Base-by-base conservation (phyloP, 2,797 vertebrate species). In the Chromobotia macracanthus region DNA sequence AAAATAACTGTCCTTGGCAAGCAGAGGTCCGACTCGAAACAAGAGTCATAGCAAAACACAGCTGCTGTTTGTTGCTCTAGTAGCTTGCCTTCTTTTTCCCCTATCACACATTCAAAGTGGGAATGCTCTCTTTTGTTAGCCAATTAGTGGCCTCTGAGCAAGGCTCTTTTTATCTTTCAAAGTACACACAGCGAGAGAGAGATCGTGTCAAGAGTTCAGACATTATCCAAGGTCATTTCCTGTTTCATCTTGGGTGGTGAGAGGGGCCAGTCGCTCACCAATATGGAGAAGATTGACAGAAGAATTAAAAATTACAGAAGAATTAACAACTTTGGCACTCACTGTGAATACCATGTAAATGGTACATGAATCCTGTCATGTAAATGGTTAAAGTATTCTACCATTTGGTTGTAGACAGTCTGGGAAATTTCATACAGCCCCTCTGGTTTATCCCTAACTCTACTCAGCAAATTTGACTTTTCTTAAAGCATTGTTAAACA, bases 171-270 rank as follows among this genome's bases (percentile, higher is more conserved):
- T 93, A 97, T 97, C 95, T 95, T 72, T 89, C 88, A 60, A 70
- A 88, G 92, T 84, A 92, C 92, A 90, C 89, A 89, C 58, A 83
- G 90, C 91, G 87, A 92, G 88, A 88, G 91, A 92, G 89, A 92
- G 90, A 92, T 89, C 90, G 92, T 91, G 93, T 93, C 93, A 95
- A 83, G 25, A 88, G 89, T 94, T 96, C 94, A 96, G 93, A 95
- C 94, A 95, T 93, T 92, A 94, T 89, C 89, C 88, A 85, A 80
- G 94, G 93, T 95, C 93, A 95, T 91, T 95, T 97, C 94, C 95
- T 92, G 91, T 92, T 93, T 91, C 91, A 92, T 91, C 89, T 87
- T 90, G 88, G 74, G 66, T 68, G 21, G 75, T 38, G 16, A 87
- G 76, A 72, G 82, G 86, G 11, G 50, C 68, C 78, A 81, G 82